Evolutionary conservation across 1,140 invertebrate genomes (phyloP), one percentile per base, ranked within the genome.

Genomic region (Drosophila pallidifrons): DNA sequence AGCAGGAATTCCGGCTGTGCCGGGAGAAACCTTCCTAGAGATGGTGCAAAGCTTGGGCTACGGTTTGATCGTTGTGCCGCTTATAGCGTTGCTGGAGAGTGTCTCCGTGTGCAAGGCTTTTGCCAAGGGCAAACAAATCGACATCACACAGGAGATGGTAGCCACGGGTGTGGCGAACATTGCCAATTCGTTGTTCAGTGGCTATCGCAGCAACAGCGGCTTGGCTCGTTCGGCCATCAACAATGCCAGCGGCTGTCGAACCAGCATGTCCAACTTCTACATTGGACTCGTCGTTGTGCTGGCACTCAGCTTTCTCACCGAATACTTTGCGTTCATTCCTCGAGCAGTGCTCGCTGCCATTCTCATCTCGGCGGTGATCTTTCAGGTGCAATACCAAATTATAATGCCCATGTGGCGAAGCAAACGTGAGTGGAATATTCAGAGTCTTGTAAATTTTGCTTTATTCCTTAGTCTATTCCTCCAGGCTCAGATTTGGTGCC

Each of bases 171-270:
- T 96, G 4, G 95, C 95, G 58, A 98, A 98, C 92, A 95, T 99
- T 47, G 95, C 96, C 11, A 98, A 97, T 89, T 98, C 97, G 0
- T 96, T 99, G 91, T 95, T 98, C 71, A 95, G 95, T 92, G 93
- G 96, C 0, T 98, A 96, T 92, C 98, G 98, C 7, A 95, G 97
- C 4, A 97, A 97, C 28, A 98, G 97, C 45, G 97, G 96, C n/a
- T 94, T 98, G 20, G 96, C 96, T n/a, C 94, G 97, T 74, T 91
- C 97, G 77, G 98, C 98, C 38, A 97, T 99, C 0, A 97, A 98
- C 91, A 97, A 98, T 89, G 95, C 96, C 54, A 97, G 97, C 82
- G 98, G 98, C 7, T 98, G 98, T 0, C 94, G 95, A 81, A 98
- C 97, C 13, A 96, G 97, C 1, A 92, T 98, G 61, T 97, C 96